Evolutionary conservation across 2,797 vertebrate genomes (phyloP).

Genomic region (Thunnus albacares): DNA sequence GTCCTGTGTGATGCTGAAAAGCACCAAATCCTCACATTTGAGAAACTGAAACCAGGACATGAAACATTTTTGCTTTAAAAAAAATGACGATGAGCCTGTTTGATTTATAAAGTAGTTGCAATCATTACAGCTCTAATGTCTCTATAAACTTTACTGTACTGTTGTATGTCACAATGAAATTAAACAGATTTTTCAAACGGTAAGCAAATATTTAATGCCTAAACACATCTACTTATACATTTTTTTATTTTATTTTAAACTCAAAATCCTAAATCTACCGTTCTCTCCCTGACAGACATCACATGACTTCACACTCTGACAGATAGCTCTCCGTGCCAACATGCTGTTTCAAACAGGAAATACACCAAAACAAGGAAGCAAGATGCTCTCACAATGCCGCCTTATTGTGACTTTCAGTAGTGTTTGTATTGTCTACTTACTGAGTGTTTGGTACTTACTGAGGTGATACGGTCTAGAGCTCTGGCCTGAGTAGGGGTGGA

Average conservation of each 20-base stretch:
- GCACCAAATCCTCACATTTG: too few species aligned
- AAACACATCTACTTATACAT: background rate
- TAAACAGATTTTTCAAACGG: background rate
- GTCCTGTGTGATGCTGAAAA: too few species aligned
- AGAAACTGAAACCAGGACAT: too few species aligned
- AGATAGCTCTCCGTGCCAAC: constrained; percentile 11
- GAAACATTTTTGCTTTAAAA: too few species aligned
- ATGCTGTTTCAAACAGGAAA: constrained; percentile 54
- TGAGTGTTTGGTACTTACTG: constrained; percentile 86
- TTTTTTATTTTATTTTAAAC: background rate
- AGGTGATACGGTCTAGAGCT: constrained; percentile 85
- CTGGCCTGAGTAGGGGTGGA: constrained; percentile 81
- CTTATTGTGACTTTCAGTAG: constrained; percentile 62
- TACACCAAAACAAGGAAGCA: constrained; percentile 57
- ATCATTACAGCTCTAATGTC: too few species aligned
- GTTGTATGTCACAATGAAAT: background rate
- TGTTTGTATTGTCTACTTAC: constrained; percentile 83
- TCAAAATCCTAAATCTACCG: background rate
- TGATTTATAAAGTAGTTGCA: too few species aligned
- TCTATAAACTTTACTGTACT: background rate
- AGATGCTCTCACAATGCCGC: constrained; percentile 66
- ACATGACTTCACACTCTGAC: background rate
- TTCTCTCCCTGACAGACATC: background rate
- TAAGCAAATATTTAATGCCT: background rate
- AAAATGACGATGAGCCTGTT: too few species aligned